Conservation (phyloP, 1,140 invertebrate genomes). For the Alviniconcha marisindica region DNA sequence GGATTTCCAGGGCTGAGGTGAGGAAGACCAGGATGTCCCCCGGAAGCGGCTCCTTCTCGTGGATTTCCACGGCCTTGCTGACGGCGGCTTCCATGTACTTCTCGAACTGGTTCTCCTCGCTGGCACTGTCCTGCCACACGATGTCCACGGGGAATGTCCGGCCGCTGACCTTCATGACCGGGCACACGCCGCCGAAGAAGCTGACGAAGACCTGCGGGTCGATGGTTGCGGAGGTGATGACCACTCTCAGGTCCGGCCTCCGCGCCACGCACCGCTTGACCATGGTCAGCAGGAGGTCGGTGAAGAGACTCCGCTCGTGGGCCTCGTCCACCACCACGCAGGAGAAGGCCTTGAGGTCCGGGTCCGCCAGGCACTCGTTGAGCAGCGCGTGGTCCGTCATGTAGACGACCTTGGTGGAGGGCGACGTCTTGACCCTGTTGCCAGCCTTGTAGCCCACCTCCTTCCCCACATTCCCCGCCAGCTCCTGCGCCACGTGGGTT, state of each 20-base stretch:
- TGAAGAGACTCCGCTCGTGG: constrained; percentile 96
- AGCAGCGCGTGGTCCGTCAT: constrained; percentile 99
- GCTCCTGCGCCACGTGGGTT: constrained; percentile 64
- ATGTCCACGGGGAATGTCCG: constrained; percentile 91
- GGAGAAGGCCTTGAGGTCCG: constrained; percentile 79
- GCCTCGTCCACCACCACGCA: constrained; percentile 96
- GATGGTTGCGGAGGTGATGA: constrained; percentile 74
- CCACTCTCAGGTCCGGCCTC: constrained; percentile 60
- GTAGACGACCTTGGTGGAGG: constrained; percentile 89
- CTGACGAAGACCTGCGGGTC: constrained; percentile 77
- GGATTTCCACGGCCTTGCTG: constrained; percentile 96
- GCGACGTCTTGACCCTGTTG: constrained; percentile 83
- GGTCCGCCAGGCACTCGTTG: constrained; percentile 91
- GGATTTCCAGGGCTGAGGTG: constrained; percentile 79
- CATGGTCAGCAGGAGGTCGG: constrained; percentile 92
- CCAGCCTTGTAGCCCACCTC: constrained; percentile 79
- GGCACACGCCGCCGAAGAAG: constrained; percentile 95
- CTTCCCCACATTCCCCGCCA: constrained; percentile 60
- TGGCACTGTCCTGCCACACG: constrained; percentile 89
- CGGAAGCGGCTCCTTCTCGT: constrained; percentile 88
- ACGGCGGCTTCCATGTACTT: constrained; percentile 97
- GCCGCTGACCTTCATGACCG: constrained; percentile 97
- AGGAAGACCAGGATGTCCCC: constrained; percentile 98
- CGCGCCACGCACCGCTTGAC: constrained; percentile 79
- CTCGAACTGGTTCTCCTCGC: constrained; percentile 81